Evolutionary conservation across 2,113 vertebrate species (phyloP).

Genomic region (Danio rerio): GRCz12tu NC_133182.1:31103001-31103500

Average conservation of each 20-base stretch:
- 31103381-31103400: not conserved
- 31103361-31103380: not conserved
- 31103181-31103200: constrained; percentile 22
- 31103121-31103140: constrained; percentile 14
- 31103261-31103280: constrained; percentile 4
- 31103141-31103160: not conserved
- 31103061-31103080: not conserved
- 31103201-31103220: constrained; percentile 47
- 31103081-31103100: not conserved
- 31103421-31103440: not conserved
- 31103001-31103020: constrained; percentile 13
- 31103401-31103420: not conserved
- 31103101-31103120: not conserved
- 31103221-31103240: constrained; percentile 51
- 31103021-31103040: constrained; percentile 42
- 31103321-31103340: not conserved
- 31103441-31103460: not conserved
- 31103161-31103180: constrained; percentile 18
- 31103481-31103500: not conserved
- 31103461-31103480: not conserved
- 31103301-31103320: not conserved
- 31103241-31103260: constrained; percentile 18
- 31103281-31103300: constrained; percentile 4
- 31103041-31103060: constrained; percentile 15
- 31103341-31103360: not conserved